Evolutionary conservation across 2,797 vertebrate genomes (phyloP).

Genomic region (Typhlichthys subterraneus): DNA sequence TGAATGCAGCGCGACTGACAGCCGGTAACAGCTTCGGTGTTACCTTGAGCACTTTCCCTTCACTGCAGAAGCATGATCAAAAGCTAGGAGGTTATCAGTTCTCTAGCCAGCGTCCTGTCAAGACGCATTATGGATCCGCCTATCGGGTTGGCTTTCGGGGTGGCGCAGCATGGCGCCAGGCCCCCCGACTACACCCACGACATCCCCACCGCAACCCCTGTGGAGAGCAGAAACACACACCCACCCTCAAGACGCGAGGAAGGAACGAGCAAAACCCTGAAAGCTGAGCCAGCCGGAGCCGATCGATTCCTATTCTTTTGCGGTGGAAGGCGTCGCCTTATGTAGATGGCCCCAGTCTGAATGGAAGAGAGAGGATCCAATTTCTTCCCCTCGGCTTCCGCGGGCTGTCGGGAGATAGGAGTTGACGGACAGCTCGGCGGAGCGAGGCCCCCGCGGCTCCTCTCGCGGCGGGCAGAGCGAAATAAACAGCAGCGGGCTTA

Average conservation of each 20-base stretch:
- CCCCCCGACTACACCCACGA: too few relatives aligned
- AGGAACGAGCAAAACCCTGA: constrained; percentile 52
- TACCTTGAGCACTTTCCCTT: too few relatives aligned
- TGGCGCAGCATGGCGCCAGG: too few relatives aligned
- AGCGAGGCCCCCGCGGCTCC: constrained; percentile 60
- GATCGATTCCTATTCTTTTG: constrained; percentile 66
- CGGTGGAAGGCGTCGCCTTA: constrained; percentile 54
- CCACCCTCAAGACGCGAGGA: constrained; percentile 49
- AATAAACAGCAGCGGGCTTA: constrained; percentile 78
- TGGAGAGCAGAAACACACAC: constrained; percentile 35
- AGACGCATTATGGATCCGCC: too few relatives aligned
- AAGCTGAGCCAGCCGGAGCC: constrained; percentile 53
- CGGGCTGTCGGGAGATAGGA: constrained; percentile 73
- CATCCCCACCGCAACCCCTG: too few relatives aligned
- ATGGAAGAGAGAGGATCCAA: constrained; percentile 71
- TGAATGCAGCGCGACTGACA: too few relatives aligned
- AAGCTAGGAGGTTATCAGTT: too few relatives aligned
- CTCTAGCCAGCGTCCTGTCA: too few relatives aligned
- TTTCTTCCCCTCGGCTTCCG: constrained; percentile 63
- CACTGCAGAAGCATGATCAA: too few relatives aligned
- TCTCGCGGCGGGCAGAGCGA: constrained; percentile 61
- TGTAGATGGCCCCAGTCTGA: constrained; percentile 66
- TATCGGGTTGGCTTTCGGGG: too few relatives aligned
- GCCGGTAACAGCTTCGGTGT: too few relatives aligned
- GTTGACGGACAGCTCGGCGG: constrained; percentile 77